phyloP scores from a whole-genome alignment of 2,113 vertebrate species.

The Aptenodytes patagonicus region DNA sequence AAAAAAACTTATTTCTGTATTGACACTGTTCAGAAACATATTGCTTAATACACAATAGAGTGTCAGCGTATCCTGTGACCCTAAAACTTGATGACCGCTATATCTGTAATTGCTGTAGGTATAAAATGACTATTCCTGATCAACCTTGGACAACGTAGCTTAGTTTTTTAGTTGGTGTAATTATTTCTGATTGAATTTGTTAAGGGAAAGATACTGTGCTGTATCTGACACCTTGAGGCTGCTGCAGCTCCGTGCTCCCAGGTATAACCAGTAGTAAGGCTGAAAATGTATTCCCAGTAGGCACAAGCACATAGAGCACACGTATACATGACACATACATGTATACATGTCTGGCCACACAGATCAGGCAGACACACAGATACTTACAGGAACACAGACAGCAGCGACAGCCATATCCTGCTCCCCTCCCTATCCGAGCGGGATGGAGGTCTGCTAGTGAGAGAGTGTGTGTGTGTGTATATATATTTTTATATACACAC shows the following conservation, averaged over 20 bases:
- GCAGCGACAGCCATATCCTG: neutral
- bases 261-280: neutral
- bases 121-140: neutral
- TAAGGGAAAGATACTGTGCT: neutral
- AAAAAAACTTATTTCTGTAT: neutral
- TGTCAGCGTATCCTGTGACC: neutral
- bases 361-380: neutral
- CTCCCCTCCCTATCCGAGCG: neutral
- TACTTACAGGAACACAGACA: neutral
- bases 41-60: neutral
- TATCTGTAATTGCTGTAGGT: neutral
- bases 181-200: neutral
- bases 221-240: neutral
- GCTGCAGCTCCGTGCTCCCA: neutral
- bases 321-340: neutral
- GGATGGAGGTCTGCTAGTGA: neutral
- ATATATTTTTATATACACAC: neutral
- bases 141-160: neutral
- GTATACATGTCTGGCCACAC: neutral
- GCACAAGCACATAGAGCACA: neutral
- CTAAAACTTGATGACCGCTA: accelerated
- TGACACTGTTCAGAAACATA: neutral
- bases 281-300: neutral
- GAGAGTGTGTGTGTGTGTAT: neutral
- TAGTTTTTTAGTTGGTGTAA: neutral